Conservation (phyloP, 2,888 invertebrate species). For the Torymus tubicola region DNA sequence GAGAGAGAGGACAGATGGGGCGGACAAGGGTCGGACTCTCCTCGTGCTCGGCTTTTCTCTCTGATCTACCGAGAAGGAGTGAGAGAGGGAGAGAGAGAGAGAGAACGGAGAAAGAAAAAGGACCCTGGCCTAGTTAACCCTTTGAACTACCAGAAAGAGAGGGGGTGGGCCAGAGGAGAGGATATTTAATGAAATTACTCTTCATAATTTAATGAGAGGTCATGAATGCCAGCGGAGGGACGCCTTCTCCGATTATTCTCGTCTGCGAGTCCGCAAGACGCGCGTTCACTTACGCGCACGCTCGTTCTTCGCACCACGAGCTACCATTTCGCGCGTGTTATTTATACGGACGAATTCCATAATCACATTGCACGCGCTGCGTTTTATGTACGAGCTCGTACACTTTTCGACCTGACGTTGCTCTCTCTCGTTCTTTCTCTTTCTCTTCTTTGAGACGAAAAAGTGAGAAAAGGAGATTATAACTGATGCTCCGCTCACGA, state of each 20-base stretch:
- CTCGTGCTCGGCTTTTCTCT: neutral
- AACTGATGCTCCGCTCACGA: neutral
- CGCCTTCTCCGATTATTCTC: slow-evolving; percentile 26
- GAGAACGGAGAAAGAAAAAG: neutral
- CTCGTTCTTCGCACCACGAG: too few species aligned
- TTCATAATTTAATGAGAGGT: slow-evolving; percentile 50
- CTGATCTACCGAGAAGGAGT: slow-evolving; percentile 4
- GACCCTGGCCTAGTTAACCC: slow-evolving; percentile 47
- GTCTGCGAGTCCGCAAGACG: neutral
- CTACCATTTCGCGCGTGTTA: too few species aligned
- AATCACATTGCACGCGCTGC: slow-evolving; percentile 1
- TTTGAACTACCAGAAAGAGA: slow-evolving; percentile 24
- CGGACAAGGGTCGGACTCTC: slow-evolving; percentile 52
- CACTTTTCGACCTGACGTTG: neutral
- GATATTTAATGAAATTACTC: slow-evolving; percentile 42
- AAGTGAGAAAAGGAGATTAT: neutral
- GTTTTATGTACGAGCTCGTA: neutral
- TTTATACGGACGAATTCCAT: neutral
- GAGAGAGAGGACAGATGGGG: slow-evolving; percentile 46
- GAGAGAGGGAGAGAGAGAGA: slow-evolving; percentile 12
- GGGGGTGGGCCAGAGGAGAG: neutral
- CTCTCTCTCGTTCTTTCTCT: neutral
- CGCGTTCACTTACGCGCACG: too few species aligned
- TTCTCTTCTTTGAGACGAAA: too few species aligned
- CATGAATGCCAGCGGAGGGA: neutral